Base-by-base conservation (phyloP, 1,140 invertebrate species). In the Glomeris maerens region DNA sequence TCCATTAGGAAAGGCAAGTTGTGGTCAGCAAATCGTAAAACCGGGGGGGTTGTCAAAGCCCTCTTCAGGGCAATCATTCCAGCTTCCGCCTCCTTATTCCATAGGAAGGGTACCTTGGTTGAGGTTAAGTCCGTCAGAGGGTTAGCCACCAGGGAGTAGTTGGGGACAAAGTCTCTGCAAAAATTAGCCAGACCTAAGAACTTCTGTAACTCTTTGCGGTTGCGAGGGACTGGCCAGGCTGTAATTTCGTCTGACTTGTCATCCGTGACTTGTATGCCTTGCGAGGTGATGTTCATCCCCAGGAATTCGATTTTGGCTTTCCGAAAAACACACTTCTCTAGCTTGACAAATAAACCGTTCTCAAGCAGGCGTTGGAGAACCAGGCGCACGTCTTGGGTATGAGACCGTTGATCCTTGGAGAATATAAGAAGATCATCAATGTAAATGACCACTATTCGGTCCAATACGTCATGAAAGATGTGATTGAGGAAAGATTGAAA, bases 111-210 rank as follows among this genome's bases (percentile, higher is more conserved):
- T 36, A 13, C 10, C 10, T 36, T 17, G 10, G 10, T 36, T 17
- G 10, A 13, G n/a, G 39, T 44, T 22, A 57, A 29, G n/a, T 42
- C 17, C 4, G 17, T 57, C 14, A 61, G 21, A 1, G 57, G 55
- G 13, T 50, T 40, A 2, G 56, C 49, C 1, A 60, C 50, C 21
- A 49, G 27, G 0, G 57, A 49, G 42, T 56, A 61, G 31, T 56
- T 48, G 29, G 49, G 21, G 10, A 69, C 64, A 49, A 66, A 66
- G 13, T 58, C 49, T 17, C 67, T 47, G 49, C 64, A 70, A 47
- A 67, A 69, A 10, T 56, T 54, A 0, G 57, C 47, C 27, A 68
- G 29, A 2, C 65, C 66, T 2, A 67, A 39, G 48, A 67, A 64
- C 0, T 52, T 52, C 47, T 56, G 49, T 3, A 59, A 28, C 21